Percentiles rank a stretch among this genome's conserved stretches.
Conservation (phyloP, 2,797 vertebrate genomes). For the Semaprochilodus insignis region DNA sequence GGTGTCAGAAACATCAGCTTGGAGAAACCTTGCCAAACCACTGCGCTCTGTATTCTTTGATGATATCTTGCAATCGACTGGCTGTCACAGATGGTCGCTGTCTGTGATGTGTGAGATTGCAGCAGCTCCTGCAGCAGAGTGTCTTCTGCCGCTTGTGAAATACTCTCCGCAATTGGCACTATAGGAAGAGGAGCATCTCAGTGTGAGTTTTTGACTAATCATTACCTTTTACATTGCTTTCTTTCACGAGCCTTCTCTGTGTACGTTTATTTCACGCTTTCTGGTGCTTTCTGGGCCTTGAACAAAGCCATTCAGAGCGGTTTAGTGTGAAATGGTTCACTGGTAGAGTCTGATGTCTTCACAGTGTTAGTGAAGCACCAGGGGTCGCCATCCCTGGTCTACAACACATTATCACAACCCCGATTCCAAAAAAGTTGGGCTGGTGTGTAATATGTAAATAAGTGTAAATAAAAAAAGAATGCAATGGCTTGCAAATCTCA, state of each 20-base stretch:
- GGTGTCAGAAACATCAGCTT: slow-evolving; percentile 23
- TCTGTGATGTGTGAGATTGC: slow-evolving; percentile 42
- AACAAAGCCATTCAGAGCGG: no score
- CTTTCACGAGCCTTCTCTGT: neutral
- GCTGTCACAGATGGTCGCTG: slow-evolving; percentile 37
- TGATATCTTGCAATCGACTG: slow-evolving; percentile 34
- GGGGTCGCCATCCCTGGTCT: no score
- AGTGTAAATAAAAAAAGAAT: no score
- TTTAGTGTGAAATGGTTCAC: neutral
- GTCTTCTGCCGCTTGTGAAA: slow-evolving; percentile 21
- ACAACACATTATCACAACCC: no score
- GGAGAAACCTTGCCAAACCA: slow-evolving; percentile 19
- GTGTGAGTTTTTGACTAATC: neutral
- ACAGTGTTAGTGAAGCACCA: neutral
- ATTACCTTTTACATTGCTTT: neutral
- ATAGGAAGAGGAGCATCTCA: slow-evolving; percentile 1
- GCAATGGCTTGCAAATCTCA: no score
- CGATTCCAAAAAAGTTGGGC: no score
- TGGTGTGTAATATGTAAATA: no score
- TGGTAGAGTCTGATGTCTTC: neutral
- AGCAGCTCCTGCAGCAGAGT: slow-evolving; percentile 20
- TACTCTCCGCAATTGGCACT: slow-evolving; percentile 3
- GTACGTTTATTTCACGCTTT: neutral
- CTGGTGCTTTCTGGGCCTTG: neutral
- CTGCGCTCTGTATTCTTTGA: slow-evolving; percentile 36